phyloP scores from a whole-genome alignment of 2,888 invertebrate species.

The Nomada fabriciana region DNA sequence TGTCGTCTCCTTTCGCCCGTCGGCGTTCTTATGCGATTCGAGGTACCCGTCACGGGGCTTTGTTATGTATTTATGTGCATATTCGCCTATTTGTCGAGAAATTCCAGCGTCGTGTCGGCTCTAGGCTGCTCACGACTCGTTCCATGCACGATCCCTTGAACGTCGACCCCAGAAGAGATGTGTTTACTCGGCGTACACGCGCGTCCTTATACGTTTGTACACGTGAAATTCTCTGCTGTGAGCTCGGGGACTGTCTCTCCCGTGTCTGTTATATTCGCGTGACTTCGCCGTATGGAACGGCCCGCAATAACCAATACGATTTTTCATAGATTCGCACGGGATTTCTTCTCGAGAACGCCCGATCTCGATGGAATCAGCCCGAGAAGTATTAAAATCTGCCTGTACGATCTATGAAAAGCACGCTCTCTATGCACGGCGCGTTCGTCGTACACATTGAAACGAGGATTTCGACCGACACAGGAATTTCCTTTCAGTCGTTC shows the following conservation, averaged over 20 bases:
- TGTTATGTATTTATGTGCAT: constrained; percentile 80
- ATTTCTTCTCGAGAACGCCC: constrained; percentile 22
- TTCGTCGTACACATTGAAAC: constrained; percentile 1
- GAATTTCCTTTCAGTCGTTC: background rate
- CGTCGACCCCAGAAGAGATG: constrained; percentile 68
- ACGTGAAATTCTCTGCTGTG: constrained; percentile 32
- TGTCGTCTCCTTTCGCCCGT: constrained; percentile 55
- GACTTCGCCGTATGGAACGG: constrained; percentile 21
- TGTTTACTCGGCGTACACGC: constrained; percentile 53
- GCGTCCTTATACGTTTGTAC: constrained; percentile 46
- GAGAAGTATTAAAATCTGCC: constrained; percentile 25
- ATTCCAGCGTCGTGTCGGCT: constrained; percentile 77
- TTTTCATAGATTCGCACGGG: constrained; percentile 50
- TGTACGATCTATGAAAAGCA: constrained; percentile 16
- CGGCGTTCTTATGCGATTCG: constrained; percentile 65
- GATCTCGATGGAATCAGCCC: constrained; percentile 33
- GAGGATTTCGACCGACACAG: background rate
- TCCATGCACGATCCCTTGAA: constrained; percentile 74
- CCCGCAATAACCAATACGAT: constrained; percentile 33
- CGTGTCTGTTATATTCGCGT: constrained; percentile 39
- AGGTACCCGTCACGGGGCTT: constrained; percentile 69
- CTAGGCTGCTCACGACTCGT: constrained; percentile 76
- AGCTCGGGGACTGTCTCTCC: constrained; percentile 28
- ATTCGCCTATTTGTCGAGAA: constrained; percentile 81
- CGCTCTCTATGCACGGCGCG: background rate